Evolutionary conservation across 2,113 vertebrate species (phyloP).

Genomic region (Ellobius talpinus): DNA sequence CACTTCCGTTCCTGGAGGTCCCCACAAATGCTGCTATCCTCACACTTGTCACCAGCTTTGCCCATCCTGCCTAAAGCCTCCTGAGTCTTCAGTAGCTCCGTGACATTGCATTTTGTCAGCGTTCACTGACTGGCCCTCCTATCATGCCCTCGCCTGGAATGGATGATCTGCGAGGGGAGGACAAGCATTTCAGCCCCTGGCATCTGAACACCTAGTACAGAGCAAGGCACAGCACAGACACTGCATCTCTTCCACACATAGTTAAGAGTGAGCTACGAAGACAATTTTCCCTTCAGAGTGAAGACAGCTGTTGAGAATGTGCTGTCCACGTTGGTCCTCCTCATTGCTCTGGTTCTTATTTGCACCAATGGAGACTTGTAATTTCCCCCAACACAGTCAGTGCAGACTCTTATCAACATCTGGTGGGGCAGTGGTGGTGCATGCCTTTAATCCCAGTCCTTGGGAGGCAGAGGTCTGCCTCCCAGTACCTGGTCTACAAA

Average conservation of each 20-base stretch:
- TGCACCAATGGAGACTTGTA: not conserved
- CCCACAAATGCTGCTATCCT: not conserved
- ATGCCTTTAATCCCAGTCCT: no score
- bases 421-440: no score
- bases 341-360: not conserved
- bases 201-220: not conserved
- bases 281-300: not conserved
- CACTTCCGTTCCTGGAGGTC: not conserved
- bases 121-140: not conserved
- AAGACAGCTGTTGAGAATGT: not conserved
- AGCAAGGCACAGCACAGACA: no score
- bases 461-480: no score
- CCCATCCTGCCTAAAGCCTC: not conserved
- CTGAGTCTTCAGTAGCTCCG: not conserved
- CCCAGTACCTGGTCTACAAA: no score
- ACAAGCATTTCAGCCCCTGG: rapidly evolving
- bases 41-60: not conserved
- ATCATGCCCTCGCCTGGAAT: not conserved
- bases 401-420: not conserved
- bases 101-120: not conserved
- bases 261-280: not conserved
- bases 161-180: not conserved
- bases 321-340: not conserved
- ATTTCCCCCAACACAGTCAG: not conserved
- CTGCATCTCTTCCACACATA: not conserved